Evolutionary conservation across 1,140 invertebrate genomes (phyloP), one percentile per base, ranked within the genome.

Genomic region (Papilio polytes): DNA sequence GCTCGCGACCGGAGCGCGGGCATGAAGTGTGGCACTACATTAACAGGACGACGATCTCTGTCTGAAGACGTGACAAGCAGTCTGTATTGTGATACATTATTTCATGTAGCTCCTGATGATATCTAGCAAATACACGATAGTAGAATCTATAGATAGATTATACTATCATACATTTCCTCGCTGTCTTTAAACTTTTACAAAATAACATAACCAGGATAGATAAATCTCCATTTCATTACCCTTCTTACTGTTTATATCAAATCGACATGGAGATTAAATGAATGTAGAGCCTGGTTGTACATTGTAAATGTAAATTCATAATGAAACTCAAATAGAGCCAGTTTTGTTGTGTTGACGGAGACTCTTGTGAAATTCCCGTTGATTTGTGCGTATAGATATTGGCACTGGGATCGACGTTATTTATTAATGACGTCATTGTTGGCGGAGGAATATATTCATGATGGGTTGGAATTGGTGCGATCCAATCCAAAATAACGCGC

Each of bases 391-490:
- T 26, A 13, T 66, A 9, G 63, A 13, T 66, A 66, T 66, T 26
- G 10, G 9, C 63, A 26, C 10, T 31, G 7, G 22, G 63, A 31
- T 66, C 41, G 70, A 63, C 74, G 72, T 83, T 83, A 82, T 82
- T 80, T 83, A 78, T 78, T 66, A 66, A 66, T 66, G 56, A 66
- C 63, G 63, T 66, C 63, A 66, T 66, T 66, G 63, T 66, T 66
- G 15, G 63, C 63, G 22, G 63, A 26, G 63, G 22, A 51, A 59
- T 80, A 36, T 36, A 80, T 77, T 83, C 80, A 80, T 74, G 82
- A 80, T 56, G 63, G 82, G 73, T 15, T 8, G n/a, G n/a, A 82
- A 80, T 59, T 76, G 44, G 31, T 41, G 80, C 73, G 77, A 77
- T 13, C 79, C 80, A 76, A 74, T 74, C 46, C 46, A 26, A 63